These are phyloP conservation scores for Nothura maculosa DNA, from an alignment of 2,797 vertebrate genomes.

Conservation along the genomic window DNA sequence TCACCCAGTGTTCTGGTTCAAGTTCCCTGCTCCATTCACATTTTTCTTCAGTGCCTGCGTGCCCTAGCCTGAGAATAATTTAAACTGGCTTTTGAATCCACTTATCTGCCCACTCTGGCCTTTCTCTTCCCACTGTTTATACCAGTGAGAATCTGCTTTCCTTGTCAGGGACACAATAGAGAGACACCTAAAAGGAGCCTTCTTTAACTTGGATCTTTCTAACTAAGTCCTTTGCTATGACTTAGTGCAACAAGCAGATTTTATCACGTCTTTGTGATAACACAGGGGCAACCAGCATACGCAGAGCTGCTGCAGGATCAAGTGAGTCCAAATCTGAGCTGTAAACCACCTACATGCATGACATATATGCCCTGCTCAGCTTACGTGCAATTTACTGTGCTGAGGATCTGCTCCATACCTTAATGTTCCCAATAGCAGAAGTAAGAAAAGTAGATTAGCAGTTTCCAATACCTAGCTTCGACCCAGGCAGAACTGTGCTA, in stretches of 20 bases:
- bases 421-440: background rate
- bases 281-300: no score
- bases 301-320: background rate
- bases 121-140: background rate
- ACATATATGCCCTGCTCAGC: background rate
- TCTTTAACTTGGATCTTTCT: background rate
- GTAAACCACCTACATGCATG: background rate
- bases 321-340: background rate
- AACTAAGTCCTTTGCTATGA: background rate
- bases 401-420: background rate
- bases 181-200: background rate
- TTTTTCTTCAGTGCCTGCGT: background rate
- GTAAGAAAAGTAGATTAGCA: background rate
- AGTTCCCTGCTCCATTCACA: background rate
- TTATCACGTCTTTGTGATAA: background rate
- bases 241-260: background rate
- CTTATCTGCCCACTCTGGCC: background rate
- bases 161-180: no score
- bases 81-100: background rate
- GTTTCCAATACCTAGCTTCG: background rate
- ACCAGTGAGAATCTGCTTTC: no score
- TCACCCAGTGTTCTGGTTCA: background rate
- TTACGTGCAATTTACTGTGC: background rate
- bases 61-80: background rate
- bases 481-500: background rate